Conservation (phyloP, 2,113 vertebrate genomes). For the Tragulus kanchil region DNA sequence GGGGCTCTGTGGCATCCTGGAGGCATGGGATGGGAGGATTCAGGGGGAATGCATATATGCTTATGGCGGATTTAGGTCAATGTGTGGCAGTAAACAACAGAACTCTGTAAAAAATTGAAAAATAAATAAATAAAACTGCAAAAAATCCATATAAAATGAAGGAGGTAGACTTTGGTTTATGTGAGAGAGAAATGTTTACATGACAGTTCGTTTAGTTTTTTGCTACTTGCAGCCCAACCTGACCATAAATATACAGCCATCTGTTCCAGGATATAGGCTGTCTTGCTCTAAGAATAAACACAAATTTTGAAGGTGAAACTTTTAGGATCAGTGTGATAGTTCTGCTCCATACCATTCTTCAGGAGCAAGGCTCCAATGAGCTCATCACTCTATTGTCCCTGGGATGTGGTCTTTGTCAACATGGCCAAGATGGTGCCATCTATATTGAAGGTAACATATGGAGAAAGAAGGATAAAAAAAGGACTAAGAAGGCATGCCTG, state of each 20-base stretch:
- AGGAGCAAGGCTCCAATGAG: not conserved
- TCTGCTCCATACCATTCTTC: not conserved
- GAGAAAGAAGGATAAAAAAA: not conserved
- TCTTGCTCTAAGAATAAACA: conserved; percentile 5
- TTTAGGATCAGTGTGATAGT: not conserved
- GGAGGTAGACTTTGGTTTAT: conserved; percentile 33
- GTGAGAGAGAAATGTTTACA: not conserved
- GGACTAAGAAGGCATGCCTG: not conserved
- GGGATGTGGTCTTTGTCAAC: not conserved
- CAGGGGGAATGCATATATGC: too few species aligned
- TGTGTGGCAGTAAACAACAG: too few species aligned
- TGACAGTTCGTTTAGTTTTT: conserved; percentile 33
- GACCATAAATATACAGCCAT: not conserved
- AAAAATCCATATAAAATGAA: too few species aligned
- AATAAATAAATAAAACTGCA: too few species aligned
- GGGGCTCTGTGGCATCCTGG: too few species aligned
- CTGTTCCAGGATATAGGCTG: not conserved
- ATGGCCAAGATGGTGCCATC: not conserved
- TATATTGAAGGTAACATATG: not conserved
- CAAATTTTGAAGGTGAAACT: not conserved
- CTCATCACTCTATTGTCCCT: not conserved
- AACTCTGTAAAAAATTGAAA: too few species aligned
- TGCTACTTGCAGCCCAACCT: not conserved
- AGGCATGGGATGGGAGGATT: too few species aligned
- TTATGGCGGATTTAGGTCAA: too few species aligned